These are phyloP conservation scores for Spialia ferax DNA, from an alignment of 2,888 invertebrate species.

Conservation along the genomic window DNA sequence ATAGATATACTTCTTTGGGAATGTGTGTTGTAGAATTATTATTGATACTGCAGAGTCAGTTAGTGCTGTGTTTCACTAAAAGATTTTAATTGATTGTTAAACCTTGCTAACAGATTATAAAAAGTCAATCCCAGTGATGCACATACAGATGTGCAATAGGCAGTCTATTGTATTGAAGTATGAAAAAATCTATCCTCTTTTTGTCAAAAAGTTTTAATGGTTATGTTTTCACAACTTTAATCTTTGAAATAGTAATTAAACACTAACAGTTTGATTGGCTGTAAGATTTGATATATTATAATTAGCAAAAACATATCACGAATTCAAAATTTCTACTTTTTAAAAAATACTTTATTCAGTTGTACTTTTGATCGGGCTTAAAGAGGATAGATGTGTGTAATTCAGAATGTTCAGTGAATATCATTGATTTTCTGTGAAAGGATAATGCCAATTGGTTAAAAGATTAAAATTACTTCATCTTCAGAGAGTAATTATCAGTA, in stretches of 20 bases:
- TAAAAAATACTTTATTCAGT: not conserved
- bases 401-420: not conserved
- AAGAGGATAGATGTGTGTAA: slow-evolving; percentile 26
- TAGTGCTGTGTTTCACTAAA: not conserved
- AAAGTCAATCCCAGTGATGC: not conserved
- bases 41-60: not conserved
- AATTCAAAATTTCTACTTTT: not conserved
- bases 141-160: not conserved
- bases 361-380: not conserved
- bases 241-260: too few relatives aligned
- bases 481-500: too few relatives aligned
- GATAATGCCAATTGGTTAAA: not conserved
- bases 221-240: too few relatives aligned
- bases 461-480: too few relatives aligned
- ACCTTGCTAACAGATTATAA: not conserved
- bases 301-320: slow-evolving; percentile 13
- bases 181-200: not conserved
- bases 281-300: slow-evolving; percentile 9
- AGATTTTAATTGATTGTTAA: not conserved
- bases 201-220: not conserved
- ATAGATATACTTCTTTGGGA: not conserved
- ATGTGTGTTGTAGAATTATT: not conserved
- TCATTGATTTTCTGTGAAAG: not conserved
- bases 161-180: not conserved
- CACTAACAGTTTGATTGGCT: slow-evolving; percentile 11